Conservation (phyloP, 2,113 vertebrate species). For the Plecotus auritus region DNA sequence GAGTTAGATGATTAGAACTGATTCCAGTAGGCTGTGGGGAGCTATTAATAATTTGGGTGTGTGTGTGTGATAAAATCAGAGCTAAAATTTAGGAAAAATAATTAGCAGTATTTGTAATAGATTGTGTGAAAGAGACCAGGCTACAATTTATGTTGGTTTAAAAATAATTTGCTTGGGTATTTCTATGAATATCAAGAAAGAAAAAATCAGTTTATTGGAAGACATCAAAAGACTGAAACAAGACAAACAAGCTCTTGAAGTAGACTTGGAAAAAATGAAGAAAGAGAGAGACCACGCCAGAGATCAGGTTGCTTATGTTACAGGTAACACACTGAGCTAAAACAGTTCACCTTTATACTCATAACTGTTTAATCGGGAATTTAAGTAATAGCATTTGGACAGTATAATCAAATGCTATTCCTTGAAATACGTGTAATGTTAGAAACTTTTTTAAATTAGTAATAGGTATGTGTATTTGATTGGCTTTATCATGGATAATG, state of each 20-base stretch:
- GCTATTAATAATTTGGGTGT: background rate
- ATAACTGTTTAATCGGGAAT: background rate
- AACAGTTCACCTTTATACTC: background rate
- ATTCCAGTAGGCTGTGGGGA: background rate
- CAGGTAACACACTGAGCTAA: slow-evolving; percentile 78
- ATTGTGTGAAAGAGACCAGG: background rate
- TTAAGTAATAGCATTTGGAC: background rate
- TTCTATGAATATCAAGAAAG: slow-evolving; percentile 80
- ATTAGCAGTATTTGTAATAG: background rate
- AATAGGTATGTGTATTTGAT: background rate
- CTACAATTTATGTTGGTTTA: background rate
- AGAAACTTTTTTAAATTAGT: background rate
- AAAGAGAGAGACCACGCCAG: slow-evolving; percentile 88
- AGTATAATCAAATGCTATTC: background rate
- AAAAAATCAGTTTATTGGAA: slow-evolving; percentile 83
- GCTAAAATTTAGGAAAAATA: slow-evolving; percentile 10
- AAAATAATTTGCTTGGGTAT: slow-evolving; percentile 38
- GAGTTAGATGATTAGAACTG: background rate
- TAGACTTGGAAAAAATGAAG: slow-evolving; percentile 87
- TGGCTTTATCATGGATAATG: background rate
- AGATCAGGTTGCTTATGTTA: slow-evolving; percentile 78
- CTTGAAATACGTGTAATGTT: background rate
- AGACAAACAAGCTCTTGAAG: slow-evolving; percentile 89
- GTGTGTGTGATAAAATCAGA: background rate
- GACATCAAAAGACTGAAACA: slow-evolving; percentile 86